These are phyloP conservation scores for Tachycineta bicolor DNA, from an alignment of 2,113 vertebrate species.

Conservation along the genomic window DNA sequence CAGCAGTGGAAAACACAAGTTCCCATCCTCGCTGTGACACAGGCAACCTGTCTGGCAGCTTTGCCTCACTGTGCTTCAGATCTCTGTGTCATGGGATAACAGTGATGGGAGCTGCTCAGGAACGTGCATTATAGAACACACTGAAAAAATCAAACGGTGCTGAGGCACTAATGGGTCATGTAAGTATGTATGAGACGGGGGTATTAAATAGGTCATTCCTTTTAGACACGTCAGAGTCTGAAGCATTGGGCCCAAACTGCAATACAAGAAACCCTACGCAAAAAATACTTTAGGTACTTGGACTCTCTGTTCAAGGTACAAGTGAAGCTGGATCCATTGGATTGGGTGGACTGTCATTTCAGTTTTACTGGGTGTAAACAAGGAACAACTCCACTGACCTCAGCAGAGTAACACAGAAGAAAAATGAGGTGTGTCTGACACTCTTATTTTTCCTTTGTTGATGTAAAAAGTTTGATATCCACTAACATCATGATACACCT, in stretches of 20 bases:
- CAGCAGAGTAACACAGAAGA: not conserved
- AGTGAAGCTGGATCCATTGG: not conserved
- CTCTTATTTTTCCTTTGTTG: not conserved
- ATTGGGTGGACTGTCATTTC: not conserved
- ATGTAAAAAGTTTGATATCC: not conserved
- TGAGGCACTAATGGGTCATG: not conserved
- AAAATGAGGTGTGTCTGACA: constrained; percentile 23
- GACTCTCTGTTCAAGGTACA: not conserved
- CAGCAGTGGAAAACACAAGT: not conserved
- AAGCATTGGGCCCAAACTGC: not conserved
- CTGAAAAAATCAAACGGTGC: not conserved
- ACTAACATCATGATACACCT: not conserved
- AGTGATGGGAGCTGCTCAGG: not conserved
- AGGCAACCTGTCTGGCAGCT: not conserved
- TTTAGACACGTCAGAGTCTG: not conserved
- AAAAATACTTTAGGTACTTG: not conserved
- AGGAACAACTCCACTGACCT: not conserved
- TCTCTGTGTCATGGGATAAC: not conserved
- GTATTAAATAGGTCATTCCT: not conserved
- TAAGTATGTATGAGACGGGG: not conserved
- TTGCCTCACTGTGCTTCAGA: not conserved
- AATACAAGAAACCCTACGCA: not conserved
- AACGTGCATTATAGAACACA: not conserved
- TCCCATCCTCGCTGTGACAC: not conserved
- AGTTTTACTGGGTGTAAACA: not conserved